phyloP scores from a whole-genome alignment of 2,113 vertebrate species.

The Ranitomeya variabilis region DNA sequence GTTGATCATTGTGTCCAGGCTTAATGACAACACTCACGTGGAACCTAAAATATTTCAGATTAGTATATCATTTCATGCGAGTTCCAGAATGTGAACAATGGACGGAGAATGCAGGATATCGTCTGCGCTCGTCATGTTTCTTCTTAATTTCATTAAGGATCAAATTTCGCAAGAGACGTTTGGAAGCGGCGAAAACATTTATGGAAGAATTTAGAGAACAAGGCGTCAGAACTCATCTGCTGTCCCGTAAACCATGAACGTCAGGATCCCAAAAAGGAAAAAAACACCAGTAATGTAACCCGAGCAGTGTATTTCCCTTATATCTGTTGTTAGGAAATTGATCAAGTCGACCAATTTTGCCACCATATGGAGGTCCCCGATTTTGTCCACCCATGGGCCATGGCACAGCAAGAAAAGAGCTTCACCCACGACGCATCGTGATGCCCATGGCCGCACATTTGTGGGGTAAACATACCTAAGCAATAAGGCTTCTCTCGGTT shows the following conservation, averaged over 20 bases:
- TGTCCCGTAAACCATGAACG: background rate
- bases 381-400: too few species aligned
- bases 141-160: background rate
- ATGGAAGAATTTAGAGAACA: background rate
- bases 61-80: background rate
- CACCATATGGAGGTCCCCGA: too few species aligned
- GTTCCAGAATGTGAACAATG: slow-evolving; percentile 8
- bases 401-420: too few species aligned
- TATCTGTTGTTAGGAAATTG: background rate
- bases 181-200: background rate
- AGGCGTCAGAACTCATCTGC: background rate
- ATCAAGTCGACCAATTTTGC: too few species aligned
- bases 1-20: background rate
- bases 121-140: background rate
- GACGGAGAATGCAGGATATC: background rate
- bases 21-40: background rate
- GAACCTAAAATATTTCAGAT: background rate
- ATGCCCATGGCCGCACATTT: background rate
- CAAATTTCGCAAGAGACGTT: background rate
- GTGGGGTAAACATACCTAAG: slow-evolving; percentile 75
- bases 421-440: too few species aligned
- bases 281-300: background rate
- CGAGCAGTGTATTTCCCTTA: background rate
- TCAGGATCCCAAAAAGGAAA: background rate
- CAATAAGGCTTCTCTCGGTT: slow-evolving; percentile 91